phyloP scores from a whole-genome alignment of 2,888 invertebrate genomes.

The Perizoma flavofasciatum region DNA sequence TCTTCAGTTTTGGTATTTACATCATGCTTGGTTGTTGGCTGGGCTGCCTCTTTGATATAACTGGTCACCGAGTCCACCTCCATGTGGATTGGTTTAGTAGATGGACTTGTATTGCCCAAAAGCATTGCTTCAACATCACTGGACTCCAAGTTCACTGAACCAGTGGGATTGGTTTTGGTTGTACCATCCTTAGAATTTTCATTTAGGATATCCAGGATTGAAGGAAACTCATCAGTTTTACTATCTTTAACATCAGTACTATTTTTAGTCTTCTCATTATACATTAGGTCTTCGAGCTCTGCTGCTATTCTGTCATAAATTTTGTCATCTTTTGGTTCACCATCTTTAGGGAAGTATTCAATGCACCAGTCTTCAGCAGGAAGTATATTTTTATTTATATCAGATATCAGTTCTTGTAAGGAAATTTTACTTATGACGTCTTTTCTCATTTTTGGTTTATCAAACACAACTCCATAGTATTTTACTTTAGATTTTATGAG shows the following conservation, averaged over 20 bases:
- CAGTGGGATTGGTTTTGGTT: slow-evolving; percentile 52
- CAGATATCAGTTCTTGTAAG: slow-evolving; percentile 62
- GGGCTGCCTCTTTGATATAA: slow-evolving; percentile 51
- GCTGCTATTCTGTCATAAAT: slow-evolving; percentile 80
- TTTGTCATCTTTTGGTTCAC: slow-evolving; percentile 75
- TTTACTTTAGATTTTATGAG: slow-evolving; percentile 50
- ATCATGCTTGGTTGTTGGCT: slow-evolving; percentile 6
- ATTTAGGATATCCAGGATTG: slow-evolving; percentile 79
- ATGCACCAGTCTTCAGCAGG: slow-evolving; percentile 77
- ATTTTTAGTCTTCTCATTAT: slow-evolving; percentile 62
- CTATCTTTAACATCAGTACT: slow-evolving; percentile 62
- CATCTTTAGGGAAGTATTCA: slow-evolving; percentile 72
- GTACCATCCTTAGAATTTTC: slow-evolving; percentile 52
- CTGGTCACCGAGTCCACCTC: slow-evolving; percentile 59
- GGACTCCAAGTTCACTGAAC: slow-evolving; percentile 61
- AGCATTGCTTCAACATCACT: slow-evolving; percentile 80
- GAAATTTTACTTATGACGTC: slow-evolving; percentile 56
- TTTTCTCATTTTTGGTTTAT: slow-evolving; percentile 53
- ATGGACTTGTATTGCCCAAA: slow-evolving; percentile 58
- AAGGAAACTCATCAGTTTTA: slow-evolving; percentile 74
- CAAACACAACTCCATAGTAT: slow-evolving; percentile 71
- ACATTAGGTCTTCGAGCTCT: slow-evolving; percentile 78
- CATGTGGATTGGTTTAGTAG: slow-evolving; percentile 51
- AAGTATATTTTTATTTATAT: slow-evolving; percentile 61
- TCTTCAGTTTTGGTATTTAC: slow-evolving; percentile 15